Conservation (phyloP, 2,113 vertebrate genomes). For the Heterotis niloticus region DNA sequence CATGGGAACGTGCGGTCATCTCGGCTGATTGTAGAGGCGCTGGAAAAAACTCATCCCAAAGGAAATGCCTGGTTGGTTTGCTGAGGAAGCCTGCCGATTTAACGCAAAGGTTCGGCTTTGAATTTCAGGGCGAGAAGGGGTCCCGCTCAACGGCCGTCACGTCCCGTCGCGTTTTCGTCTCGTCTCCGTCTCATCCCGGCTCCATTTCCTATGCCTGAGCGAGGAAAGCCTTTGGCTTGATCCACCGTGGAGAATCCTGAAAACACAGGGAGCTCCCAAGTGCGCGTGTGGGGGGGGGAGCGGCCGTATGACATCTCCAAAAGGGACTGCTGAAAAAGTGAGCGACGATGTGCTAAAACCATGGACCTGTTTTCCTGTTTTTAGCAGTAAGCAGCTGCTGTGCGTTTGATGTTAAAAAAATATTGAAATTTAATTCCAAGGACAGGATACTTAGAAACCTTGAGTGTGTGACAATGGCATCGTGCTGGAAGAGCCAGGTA, state of each 20-base stretch:
- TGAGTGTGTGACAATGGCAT: conserved; percentile 35
- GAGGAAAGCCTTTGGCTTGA: conserved; percentile 24
- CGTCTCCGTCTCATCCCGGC: not conserved
- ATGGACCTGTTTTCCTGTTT: not conserved
- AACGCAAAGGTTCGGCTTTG: not conserved
- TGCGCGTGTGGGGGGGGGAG: not conserved
- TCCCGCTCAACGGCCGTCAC: not conserved
- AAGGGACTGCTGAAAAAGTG: not conserved
- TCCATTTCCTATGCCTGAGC: not conserved
- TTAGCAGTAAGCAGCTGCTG: not conserved
- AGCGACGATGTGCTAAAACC: not conserved
- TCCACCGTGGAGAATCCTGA: conserved; percentile 9
- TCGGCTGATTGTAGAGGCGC: not conserved
- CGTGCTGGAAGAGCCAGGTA: conserved; percentile 49
- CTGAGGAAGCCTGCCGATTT: not conserved
- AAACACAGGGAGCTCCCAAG: conserved; percentile 8
- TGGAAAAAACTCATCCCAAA: no score
- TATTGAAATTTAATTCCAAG: not conserved
- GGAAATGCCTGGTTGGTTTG: not conserved
- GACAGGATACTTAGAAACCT: conserved; percentile 21
- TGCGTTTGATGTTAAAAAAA: not conserved
- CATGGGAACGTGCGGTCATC: not conserved
- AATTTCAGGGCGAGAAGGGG: not conserved
- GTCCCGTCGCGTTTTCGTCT: not conserved
- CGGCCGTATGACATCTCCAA: not conserved